Conservation (phyloP, 1,140 invertebrate genomes). For the Drosophila micromelanica region DNA sequence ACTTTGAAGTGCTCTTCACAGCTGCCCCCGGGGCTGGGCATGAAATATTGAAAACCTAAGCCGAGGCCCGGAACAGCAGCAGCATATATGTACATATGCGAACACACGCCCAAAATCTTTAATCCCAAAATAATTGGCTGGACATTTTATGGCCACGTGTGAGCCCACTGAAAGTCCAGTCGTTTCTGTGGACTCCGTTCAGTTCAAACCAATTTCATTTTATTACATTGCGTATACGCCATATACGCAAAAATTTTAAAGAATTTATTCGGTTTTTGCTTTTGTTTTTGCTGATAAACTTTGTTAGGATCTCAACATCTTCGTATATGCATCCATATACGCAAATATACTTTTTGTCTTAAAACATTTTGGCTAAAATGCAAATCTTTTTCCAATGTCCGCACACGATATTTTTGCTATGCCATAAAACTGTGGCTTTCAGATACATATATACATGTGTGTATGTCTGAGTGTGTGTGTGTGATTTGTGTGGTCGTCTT, state of each 20-base stretch:
- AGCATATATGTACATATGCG: slow-evolving; percentile 1
- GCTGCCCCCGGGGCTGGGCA: slow-evolving; percentile 12
- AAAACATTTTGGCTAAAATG: slow-evolving; percentile 40
- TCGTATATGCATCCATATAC: neutral
- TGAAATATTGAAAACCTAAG: slow-evolving; percentile 43
- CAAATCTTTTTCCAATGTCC: slow-evolving; percentile 47
- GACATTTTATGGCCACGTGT: slow-evolving; percentile 51
- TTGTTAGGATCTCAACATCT: slow-evolving; percentile 29
- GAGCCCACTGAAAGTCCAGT: slow-evolving; percentile 1
- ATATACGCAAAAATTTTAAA: slow-evolving; percentile 31
- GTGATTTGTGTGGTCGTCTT: slow-evolving; percentile 36
- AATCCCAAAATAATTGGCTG: slow-evolving; percentile 55
- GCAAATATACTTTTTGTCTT: slow-evolving; percentile 6
- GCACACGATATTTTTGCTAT: slow-evolving; percentile 13
- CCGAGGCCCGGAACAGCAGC: neutral
- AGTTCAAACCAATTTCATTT: slow-evolving; percentile 64
- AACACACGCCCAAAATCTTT: slow-evolving; percentile 29
- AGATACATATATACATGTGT: slow-evolving; percentile 1
- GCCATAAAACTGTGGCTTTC: slow-evolving; percentile 3
- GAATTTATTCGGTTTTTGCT: slow-evolving; percentile 39
- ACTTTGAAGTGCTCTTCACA: slow-evolving; percentile 36
- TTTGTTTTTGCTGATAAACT: slow-evolving; percentile 41
- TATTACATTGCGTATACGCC: slow-evolving; percentile 53
- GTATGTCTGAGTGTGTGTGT: slow-evolving; percentile 4
- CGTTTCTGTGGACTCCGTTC: slow-evolving; percentile 16